Conservation (phyloP, 2,113 vertebrate genomes). For the Neodon shergylaensis region DNA sequence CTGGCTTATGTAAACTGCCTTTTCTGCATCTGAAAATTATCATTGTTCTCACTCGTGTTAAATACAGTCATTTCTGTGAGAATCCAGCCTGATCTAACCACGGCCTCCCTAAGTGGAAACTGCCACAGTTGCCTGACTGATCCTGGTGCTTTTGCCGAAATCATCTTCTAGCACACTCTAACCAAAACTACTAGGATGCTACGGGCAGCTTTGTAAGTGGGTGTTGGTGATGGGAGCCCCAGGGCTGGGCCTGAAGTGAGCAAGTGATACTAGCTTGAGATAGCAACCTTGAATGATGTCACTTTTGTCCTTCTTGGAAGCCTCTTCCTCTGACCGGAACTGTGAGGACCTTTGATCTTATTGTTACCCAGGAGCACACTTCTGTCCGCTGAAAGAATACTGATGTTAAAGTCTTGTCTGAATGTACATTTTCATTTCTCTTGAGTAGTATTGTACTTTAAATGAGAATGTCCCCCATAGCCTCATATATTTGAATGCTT, state of each 20-base stretch:
- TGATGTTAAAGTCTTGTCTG: not conserved
- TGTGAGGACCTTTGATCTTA: not conserved
- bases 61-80: not conserved
- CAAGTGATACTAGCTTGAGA: not conserved
- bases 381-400: not conserved
- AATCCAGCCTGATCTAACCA: not conserved
- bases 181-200: not conserved
- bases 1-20: not conserved
- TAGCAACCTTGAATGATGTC: not conserved
- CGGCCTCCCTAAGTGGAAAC: not conserved
- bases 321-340: not conserved
- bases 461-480: not conserved
- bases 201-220: not conserved
- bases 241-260: too few species aligned
- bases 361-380: too few species aligned
- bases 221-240: not conserved
- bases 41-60: not conserved
- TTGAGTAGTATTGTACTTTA: not conserved
- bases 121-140: not conserved
- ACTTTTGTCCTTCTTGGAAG: not conserved
- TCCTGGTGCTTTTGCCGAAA: not conserved
- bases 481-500: not conserved
- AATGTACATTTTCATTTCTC: not conserved
- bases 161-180: not conserved
- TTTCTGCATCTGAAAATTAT: not conserved